A percentile compares a stretch with the other conserved stretches of the same genome.
Evolutionary conservation across 2,113 vertebrate genomes (phyloP).

Genomic region (Tragelaphus scriptus): DNA sequence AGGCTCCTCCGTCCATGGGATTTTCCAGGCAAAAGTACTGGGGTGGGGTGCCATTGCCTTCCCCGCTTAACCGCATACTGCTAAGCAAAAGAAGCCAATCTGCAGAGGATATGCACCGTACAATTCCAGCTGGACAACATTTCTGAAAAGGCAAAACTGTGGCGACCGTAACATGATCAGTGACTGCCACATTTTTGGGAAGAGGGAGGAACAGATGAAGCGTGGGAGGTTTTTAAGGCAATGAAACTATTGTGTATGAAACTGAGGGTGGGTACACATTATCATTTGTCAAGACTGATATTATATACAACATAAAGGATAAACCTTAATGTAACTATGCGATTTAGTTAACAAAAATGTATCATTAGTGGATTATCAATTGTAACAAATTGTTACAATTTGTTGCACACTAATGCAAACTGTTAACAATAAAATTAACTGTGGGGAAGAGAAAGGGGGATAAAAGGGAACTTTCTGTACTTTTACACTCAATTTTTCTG

Average conservation of each 20-base stretch:
- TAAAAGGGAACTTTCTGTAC: neutral
- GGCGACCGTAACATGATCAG: neutral
- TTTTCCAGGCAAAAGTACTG: too few species aligned
- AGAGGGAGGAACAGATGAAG: neutral
- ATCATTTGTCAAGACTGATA: neutral
- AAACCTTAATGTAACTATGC: neutral
- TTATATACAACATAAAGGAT: neutral
- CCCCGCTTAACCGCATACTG: neutral
- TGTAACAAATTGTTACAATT: neutral
- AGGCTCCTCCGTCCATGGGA: too few species aligned
- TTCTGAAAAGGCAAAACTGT: neutral
- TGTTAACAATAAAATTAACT: neutral
- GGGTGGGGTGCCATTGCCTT: too few species aligned
- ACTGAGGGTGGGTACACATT: neutral
- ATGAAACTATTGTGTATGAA: neutral
- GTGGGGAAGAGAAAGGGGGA: accelerated
- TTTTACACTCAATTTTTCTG: neutral
- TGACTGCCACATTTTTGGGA: neutral
- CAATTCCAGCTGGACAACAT: neutral
- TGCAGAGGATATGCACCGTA: neutral
- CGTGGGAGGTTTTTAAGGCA: neutral
- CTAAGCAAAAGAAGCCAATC: neutral
- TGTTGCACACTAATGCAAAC: neutral
- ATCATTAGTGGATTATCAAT: neutral
- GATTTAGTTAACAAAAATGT: neutral